These are phyloP conservation scores for Sebastes ruberrimus DNA, from an alignment of 2,797 vertebrate species.

Conservation along the genomic window DNA sequence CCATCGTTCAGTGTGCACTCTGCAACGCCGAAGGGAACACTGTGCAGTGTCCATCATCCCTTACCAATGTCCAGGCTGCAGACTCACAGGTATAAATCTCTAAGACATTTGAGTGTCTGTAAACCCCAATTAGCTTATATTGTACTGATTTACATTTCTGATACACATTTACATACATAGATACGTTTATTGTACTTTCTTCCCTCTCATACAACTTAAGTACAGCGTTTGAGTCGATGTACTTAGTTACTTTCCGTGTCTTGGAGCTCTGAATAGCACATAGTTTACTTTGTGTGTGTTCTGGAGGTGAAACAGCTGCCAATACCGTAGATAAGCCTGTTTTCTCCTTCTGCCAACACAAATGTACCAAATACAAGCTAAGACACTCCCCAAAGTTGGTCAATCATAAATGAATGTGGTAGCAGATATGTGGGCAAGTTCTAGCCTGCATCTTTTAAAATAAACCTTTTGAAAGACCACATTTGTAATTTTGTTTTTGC, in stretches of 20 bases:
- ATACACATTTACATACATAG: background rate
- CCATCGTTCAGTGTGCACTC: constrained; percentile 66
- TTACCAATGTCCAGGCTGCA: background rate
- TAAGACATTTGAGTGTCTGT: background rate
- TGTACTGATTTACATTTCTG: background rate
- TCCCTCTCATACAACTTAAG: background rate
- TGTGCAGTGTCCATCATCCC: constrained; percentile 39
- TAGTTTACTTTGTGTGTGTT: background rate
- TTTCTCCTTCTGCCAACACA: constrained; percentile 24
- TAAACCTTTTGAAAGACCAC: background rate
- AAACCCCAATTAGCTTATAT: background rate
- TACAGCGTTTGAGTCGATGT: background rate
- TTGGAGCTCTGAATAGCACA: background rate
- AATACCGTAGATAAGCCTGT: constrained; percentile 4
- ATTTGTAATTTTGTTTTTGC: background rate
- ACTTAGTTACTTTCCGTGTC: background rate
- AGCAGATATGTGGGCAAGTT: background rate
- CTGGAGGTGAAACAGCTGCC: constrained; percentile 19
- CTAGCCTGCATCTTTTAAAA: background rate
- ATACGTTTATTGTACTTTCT: background rate
- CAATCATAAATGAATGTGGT: background rate
- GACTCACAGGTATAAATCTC: constrained; percentile 62
- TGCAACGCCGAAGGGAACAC: constrained; percentile 49
- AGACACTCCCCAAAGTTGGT: constrained; percentile 1
- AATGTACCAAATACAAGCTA: background rate